Evolutionary conservation across 2,113 vertebrate genomes (phyloP).

Genomic region (Trinectes maculatus): DNA sequence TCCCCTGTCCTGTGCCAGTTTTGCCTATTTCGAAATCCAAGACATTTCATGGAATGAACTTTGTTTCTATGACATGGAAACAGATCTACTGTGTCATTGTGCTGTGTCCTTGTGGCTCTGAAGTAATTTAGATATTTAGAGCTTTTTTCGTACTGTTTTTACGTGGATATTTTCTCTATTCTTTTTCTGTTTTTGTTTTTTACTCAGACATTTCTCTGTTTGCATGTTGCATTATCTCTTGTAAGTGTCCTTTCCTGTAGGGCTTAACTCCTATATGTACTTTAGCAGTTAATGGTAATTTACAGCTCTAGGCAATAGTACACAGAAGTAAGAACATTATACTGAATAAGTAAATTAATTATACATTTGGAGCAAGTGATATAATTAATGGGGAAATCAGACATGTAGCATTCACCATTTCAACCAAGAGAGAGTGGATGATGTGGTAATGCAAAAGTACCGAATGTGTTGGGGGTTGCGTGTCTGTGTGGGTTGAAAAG

Average conservation of each 20-base stretch:
- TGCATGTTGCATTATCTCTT: neutral
- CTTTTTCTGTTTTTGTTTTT: neutral
- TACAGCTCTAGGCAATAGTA: neutral
- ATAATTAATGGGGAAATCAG: constrained; percentile 3
- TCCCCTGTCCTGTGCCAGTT: constrained; percentile 1
- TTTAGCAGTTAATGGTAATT: constrained; percentile 1
- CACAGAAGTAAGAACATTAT: neutral
- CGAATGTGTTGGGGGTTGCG: neutral
- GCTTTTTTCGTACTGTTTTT: neutral
- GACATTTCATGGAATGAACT: neutral
- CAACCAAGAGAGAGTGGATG: neutral
- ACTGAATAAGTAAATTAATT: neutral
- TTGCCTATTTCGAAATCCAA: constrained; percentile 17
- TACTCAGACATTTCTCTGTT: constrained; percentile 34
- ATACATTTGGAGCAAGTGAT: neutral
- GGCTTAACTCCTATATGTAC: neutral
- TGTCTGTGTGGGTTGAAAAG: neutral
- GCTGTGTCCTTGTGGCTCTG: neutral
- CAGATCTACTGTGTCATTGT: neutral
- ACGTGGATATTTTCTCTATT: neutral
- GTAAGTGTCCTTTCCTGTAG: neutral
- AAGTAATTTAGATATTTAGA: neutral
- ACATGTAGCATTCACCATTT: neutral
- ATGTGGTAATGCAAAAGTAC: constrained; percentile 8
- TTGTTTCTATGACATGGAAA: neutral